Evolutionary conservation across 2,113 vertebrate genomes (phyloP), one percentile per base, ranked within the genome.

Genomic region (Smithornis capensis): DNA sequence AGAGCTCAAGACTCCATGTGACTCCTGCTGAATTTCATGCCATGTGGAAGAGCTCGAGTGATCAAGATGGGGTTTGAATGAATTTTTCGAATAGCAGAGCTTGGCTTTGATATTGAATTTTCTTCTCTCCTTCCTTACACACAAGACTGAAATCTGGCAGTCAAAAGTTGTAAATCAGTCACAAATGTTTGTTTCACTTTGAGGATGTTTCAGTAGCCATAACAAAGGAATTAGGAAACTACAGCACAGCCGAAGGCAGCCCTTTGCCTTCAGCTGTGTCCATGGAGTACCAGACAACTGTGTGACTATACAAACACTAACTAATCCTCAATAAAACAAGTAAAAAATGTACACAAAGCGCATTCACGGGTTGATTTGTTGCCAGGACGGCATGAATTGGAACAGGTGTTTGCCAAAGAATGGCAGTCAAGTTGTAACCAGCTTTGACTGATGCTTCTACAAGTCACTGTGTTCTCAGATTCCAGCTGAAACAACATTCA

Each of bases 321-420:
- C 45, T 92, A 91, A 89, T 87, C 73, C 76, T 91, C 80, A 73
- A 77, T 68, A 64, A 94, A 96, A 74, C 73, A 73, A 73, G 59
- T 49, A 6, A 3, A 71, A 84, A 63, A 83, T 62, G 63, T 65
- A 83, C 68, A 94, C 45, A 69, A 57, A 92, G 44, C 75, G 19
- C 31, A 13, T 67, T 85, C 67, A 31, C 0, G 0, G 33, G 35
- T 31, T 1, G 8, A 19, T 67, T 45, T 92, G 49, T 68, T 73
- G 62, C 73, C 78, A 81, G 40, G 56, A 69, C 14, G 45, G 31
- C 40, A 33, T 65, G 73, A 89, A 90, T 14, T 12, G 10, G 63
- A 85, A 53, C 49, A 80, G 76, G 78, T 74, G 53, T 75, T 94
- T 89, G 62, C 76, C 50, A 73, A 87, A 76, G 65, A 71, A 94